Evolutionary conservation across 1,140 invertebrate species (phyloP).

Genomic region (Trichonephila clavipes): DNA sequence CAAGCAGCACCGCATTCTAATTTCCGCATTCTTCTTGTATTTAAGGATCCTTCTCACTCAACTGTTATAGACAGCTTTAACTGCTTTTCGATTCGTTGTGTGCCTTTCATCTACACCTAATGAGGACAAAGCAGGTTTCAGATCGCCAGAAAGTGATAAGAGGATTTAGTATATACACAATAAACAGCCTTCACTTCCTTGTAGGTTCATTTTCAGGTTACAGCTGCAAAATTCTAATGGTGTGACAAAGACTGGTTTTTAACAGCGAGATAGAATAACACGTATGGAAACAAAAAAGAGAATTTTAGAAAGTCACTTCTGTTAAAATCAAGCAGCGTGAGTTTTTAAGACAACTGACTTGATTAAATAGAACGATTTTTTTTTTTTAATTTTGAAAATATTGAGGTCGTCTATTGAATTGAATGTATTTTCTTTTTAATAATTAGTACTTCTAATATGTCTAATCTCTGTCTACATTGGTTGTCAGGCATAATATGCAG

Average conservation of each 20-base stretch:
- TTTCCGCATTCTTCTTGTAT: constrained; percentile 26
- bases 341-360: background rate
- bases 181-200: constrained; percentile 33
- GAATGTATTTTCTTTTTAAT: background rate
- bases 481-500: too few species aligned
- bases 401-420: background rate
- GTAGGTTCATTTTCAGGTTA: background rate
- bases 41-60: background rate
- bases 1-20: background rate
- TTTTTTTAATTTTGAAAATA: background rate
- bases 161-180: constrained; percentile 4
- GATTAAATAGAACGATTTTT: background rate
- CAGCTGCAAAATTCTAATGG: constrained; percentile 12
- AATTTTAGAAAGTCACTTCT: background rate
- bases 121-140: constrained; percentile 47
- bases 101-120: background rate
- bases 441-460: background rate
- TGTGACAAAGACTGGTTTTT: background rate
- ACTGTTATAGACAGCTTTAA: background rate
- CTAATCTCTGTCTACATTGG: too few species aligned
- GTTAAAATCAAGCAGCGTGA: background rate
- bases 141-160: constrained; percentile 33
- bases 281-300: background rate
- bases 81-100: background rate
- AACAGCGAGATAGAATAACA: background rate